phyloP scores from a whole-genome alignment of 2,888 invertebrate species.

The Temnothorax unifasciatus region DNA sequence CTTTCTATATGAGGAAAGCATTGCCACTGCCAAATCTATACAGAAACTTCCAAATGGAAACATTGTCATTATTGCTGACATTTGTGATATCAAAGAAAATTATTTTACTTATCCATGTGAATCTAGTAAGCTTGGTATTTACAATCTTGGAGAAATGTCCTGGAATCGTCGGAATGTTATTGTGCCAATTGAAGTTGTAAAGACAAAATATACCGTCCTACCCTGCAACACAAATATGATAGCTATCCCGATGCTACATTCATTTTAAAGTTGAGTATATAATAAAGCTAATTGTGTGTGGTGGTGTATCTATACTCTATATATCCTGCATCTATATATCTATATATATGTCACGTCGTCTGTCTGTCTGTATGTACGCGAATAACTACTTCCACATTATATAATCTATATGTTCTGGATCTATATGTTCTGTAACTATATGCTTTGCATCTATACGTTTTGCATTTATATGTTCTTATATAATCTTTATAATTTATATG shows the following conservation, averaged over 20 bases:
- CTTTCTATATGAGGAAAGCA: no score
- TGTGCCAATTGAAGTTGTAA: not conserved
- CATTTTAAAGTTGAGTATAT: conserved; percentile 15
- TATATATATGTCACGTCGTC: no score
- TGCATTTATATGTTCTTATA: not conserved
- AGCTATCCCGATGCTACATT: conserved; percentile 11
- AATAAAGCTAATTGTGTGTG: not conserved
- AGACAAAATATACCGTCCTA: not conserved
- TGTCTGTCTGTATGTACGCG: no score
- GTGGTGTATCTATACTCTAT: not conserved
- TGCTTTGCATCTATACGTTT: no score
- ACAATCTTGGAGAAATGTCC: not conserved
- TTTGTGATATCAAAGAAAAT: no score
- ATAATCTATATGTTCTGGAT: no score
- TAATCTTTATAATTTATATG: not conserved
- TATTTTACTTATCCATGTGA: no score
- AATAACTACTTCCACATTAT: no score
- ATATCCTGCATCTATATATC: not conserved
- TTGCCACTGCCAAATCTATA: no score
- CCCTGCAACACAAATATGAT: not conserved
- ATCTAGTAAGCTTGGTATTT: no score
- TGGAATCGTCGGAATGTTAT: not conserved
- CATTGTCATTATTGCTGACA: no score
- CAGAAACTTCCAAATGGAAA: no score
- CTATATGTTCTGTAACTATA: not conserved